These are phyloP conservation scores for Antitype chi DNA, from an alignment of 2,888 invertebrate genomes.

Conservation along the genomic window DNA sequence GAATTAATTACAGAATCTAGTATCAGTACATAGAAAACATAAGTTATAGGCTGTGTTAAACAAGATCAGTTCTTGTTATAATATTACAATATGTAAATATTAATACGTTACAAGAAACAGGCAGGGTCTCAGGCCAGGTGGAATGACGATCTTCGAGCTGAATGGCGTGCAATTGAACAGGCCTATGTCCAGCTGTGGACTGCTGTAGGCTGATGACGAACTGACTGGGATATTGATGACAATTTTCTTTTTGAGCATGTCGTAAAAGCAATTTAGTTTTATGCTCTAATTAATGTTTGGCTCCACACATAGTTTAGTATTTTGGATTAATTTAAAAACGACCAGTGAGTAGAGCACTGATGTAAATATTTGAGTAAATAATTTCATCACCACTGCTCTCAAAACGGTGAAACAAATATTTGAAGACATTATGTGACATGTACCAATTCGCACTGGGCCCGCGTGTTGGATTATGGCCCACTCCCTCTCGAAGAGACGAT, in stretches of 20 bases:
- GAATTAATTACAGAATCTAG: slow-evolving; percentile 25
- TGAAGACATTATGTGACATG: too few relatives aligned
- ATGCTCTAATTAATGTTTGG: neutral
- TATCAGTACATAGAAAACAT: slow-evolving; percentile 11
- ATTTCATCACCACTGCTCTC: too few relatives aligned
- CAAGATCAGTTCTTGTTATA: neutral
- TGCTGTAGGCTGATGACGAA: neutral
- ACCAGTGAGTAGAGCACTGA: too few relatives aligned
- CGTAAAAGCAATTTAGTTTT: neutral
- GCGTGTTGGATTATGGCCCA: too few relatives aligned
- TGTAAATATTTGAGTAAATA: too few relatives aligned
- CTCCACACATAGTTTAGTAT: neutral
- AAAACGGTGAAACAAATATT: too few relatives aligned
- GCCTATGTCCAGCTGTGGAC: neutral
- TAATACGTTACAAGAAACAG: neutral
- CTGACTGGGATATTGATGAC: neutral
- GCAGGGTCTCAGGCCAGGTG: neutral
- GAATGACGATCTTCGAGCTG: neutral
- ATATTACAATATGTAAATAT: slow-evolving; percentile 11
- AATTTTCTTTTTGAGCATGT: neutral
- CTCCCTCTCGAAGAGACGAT: too few relatives aligned
- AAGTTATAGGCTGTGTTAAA: neutral
- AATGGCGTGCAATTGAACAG: neutral
- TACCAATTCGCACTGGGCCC: too few relatives aligned
- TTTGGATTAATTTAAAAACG: neutral